These are phyloP conservation scores for Petrolisthes cinctipes DNA, from an alignment of 2,888 invertebrate genomes.

Conservation along the genomic window DNA sequence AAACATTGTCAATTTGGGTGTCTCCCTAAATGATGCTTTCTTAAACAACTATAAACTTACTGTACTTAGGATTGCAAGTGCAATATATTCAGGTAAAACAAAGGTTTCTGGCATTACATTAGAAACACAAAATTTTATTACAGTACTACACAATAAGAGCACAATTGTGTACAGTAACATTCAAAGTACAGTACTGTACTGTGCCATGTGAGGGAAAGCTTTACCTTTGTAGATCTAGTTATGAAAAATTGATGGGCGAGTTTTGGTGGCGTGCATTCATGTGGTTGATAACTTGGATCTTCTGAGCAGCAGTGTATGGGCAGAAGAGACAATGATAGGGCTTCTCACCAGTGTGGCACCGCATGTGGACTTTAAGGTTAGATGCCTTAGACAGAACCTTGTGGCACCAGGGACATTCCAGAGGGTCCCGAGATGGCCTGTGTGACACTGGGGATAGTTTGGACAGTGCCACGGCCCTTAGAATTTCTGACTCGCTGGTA, in stretches of 20 bases:
- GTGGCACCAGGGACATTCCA: constrained; percentile 58
- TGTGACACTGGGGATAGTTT: background rate
- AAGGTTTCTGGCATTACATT: too few relatives aligned
- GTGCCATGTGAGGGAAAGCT: background rate
- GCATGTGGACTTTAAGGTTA: constrained; percentile 55
- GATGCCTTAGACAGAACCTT: constrained; percentile 56
- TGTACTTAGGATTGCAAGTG: too few relatives aligned
- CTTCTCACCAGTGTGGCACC: constrained; percentile 54
- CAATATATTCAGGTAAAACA: too few relatives aligned
- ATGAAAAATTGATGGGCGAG: constrained; percentile 33
- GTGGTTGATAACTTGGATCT: constrained; percentile 55
- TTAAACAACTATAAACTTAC: too few relatives aligned
- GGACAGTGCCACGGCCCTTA: constrained; percentile 7
- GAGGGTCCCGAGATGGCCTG: constrained; percentile 26
- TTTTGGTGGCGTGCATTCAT: constrained; percentile 55
- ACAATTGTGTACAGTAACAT: background rate
- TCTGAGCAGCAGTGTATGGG: constrained; percentile 55
- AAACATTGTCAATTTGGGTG: too few relatives aligned
- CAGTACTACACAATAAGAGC: background rate
- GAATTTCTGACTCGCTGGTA: background rate
- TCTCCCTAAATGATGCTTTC: too few relatives aligned
- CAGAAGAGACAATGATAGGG: constrained; percentile 56
- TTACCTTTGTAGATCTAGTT: constrained; percentile 37
- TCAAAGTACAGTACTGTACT: background rate
- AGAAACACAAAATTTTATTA: too few relatives aligned